These are phyloP conservation scores for Cossypha caffra DNA, from an alignment of 2,797 vertebrate genomes.

Conservation along the genomic window DNA sequence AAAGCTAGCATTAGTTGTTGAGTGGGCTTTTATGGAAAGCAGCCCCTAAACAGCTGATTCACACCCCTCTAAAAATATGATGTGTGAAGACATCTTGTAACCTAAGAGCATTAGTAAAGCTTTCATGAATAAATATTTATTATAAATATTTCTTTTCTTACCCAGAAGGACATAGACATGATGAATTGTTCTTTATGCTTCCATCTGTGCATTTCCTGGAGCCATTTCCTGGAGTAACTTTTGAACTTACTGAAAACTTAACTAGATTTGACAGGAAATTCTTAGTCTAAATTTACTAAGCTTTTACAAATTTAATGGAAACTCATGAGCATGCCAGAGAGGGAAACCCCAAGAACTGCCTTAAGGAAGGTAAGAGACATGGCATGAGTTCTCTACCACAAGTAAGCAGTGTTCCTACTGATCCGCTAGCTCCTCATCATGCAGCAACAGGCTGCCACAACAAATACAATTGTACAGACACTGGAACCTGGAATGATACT, in stretches of 20 bases:
- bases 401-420: not conserved
- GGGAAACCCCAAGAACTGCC: not conserved
- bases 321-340: not conserved
- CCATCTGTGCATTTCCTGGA: not conserved
- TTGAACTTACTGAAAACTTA: not conserved
- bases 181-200: not conserved
- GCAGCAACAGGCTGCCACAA: not conserved
- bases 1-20: not conserved
- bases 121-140: not conserved
- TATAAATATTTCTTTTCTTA: not conserved
- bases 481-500: not conserved
- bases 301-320: not conserved
- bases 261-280: not conserved
- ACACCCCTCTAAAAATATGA: not conserved
- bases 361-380: fast-evolving
- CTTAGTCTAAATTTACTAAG: not conserved
- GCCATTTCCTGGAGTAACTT: not conserved
- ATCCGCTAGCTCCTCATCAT: not conserved
- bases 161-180: not conserved
- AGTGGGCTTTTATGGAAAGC: not conserved
- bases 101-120: not conserved
- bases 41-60: not conserved
- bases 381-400: not conserved
- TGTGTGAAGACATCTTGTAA: not conserved
- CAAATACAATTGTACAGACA: not conserved